Base-by-base conservation (phyloP, 1,140 invertebrate species). In the Chironomus striatipennis region DNA sequence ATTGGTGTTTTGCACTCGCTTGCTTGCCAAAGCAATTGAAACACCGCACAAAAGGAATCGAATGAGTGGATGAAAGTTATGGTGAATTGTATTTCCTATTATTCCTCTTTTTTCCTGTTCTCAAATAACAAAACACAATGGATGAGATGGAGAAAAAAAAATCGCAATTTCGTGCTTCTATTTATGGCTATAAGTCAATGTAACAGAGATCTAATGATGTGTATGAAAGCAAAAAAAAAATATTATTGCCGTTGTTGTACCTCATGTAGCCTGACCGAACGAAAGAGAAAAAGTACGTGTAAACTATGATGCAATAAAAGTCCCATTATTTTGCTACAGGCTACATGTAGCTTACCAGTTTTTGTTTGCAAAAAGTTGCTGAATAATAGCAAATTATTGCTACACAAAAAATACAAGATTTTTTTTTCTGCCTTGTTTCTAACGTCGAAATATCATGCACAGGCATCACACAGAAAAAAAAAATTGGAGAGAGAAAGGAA, bases 251-350 rank as follows among this genome's bases (percentile, higher is more conserved):
- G 7, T 12, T 57, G 47, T 57, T 57, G 10, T 57, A 57, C 47
- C 47, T 12, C 10, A 57, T 12, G n/a, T 12, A 21, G 15, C 7
- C 9, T 70, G 65, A 20, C 9, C 3, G n/a, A 2, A 17, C n/a
- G 10, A 70, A 20, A 70, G 65, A 17, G 18, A 9, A 18, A 70
- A 70, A 70, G 18, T 70, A 70, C 65, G 65, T 70, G 65, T 70
- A 70, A 70, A 70, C 65, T 70, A 70, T 70, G 20, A 18, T 18
- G 65, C 65, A 70, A 70, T 70, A 70, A 70, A 70, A 70, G 65
- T 21, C 65, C 65, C 65, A 70, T 70, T 70, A 70, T 12, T 70
- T 70, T 18, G n/a, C 4, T 20, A 18, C 20, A 18, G 12, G 65
- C 65, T 70, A 15, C 17, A 34, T 34, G 24, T 34, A 21, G 7